Evolutionary conservation across 1,140 invertebrate genomes (phyloP).

Genomic region (Drosophila rhopaloa): DNA sequence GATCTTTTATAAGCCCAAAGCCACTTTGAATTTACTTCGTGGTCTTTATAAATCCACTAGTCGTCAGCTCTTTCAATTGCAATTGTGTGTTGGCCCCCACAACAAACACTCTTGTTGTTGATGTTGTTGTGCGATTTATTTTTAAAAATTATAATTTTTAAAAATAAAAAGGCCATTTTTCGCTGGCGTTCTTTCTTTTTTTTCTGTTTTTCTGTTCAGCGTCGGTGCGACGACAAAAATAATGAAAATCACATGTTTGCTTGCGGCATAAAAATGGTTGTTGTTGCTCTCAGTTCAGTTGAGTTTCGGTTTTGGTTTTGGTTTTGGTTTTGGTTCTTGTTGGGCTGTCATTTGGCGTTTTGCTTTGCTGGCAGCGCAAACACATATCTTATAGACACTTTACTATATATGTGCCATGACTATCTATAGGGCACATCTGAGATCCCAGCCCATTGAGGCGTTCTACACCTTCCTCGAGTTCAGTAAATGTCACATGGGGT

Average conservation of each 20-base stretch:
- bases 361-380: conserved; percentile 70
- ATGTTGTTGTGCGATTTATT: conserved; percentile 58
- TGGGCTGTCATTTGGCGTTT: conserved; percentile 68
- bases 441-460: conserved; percentile 55
- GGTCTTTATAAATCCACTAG: conserved; percentile 1
- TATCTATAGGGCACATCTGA: conserved; percentile 40
- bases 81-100: conserved; percentile 35
- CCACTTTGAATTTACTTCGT: conserved; percentile 15
- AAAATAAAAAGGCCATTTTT: conserved; percentile 70
- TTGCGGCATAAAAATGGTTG: conserved; percentile 72
- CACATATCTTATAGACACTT: conserved; percentile 54
- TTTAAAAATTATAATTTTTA: conserved; percentile 81
- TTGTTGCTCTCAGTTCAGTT: conserved; percentile 21
- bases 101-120: conserved; percentile 25
- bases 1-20: not conserved
- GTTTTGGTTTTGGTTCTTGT: conserved; percentile 27
- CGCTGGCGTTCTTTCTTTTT: conserved; percentile 5
- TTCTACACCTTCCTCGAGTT: conserved; percentile 4
- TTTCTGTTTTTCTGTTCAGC: no score
- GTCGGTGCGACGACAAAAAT: conserved; percentile 74
- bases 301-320: conserved; percentile 29
- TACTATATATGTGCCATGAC: conserved; percentile 31
- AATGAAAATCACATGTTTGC: conserved; percentile 82
- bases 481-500: conserved; percentile 55
- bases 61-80: conserved; percentile 18